Evolutionary conservation across 2,888 invertebrate genomes (phyloP).

Genomic region (Mythimna impura): DNA sequence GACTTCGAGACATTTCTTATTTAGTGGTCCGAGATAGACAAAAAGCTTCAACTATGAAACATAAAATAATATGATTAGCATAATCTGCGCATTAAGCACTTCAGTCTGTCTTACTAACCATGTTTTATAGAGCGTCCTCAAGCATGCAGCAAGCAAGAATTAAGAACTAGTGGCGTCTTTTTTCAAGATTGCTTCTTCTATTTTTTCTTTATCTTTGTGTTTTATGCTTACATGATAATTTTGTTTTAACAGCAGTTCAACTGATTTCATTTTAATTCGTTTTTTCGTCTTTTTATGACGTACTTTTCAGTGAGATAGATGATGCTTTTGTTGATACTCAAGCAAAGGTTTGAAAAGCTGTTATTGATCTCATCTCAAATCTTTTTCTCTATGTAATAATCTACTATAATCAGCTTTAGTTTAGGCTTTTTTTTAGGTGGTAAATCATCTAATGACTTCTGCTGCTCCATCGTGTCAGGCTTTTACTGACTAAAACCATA

Average conservation of each 20-base stretch:
- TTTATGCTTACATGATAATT: background rate
- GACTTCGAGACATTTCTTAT: background rate
- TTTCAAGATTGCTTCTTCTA: background rate
- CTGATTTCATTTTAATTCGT: background rate
- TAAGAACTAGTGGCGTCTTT: background rate
- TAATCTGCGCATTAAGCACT: conserved; percentile 53
- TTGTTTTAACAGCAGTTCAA: background rate
- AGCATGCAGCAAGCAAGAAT: conserved; percentile 4
- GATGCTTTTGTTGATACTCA: background rate
- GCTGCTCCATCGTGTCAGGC: no score
- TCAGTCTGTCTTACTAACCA: conserved; percentile 35
- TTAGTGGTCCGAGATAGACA: conserved; percentile 16
- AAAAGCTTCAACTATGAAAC: conserved; percentile 53
- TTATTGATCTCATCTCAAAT: background rate
- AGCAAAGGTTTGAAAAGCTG: background rate
- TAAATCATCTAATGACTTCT: no score
- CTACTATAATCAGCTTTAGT: background rate
- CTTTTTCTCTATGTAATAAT: background rate
- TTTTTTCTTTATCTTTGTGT: background rate
- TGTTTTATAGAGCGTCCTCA: conserved; percentile 23
- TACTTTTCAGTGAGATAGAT: background rate
- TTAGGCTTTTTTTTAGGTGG: no score
- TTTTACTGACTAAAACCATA: no score
- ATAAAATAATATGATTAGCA: conserved; percentile 60
- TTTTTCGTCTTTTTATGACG: background rate